Percentiles rank a stretch among this genome's conserved stretches.
These are phyloP conservation scores for Epirrhoe tristata DNA, from an alignment of 2,888 invertebrate species.

Conservation along the genomic window DNA sequence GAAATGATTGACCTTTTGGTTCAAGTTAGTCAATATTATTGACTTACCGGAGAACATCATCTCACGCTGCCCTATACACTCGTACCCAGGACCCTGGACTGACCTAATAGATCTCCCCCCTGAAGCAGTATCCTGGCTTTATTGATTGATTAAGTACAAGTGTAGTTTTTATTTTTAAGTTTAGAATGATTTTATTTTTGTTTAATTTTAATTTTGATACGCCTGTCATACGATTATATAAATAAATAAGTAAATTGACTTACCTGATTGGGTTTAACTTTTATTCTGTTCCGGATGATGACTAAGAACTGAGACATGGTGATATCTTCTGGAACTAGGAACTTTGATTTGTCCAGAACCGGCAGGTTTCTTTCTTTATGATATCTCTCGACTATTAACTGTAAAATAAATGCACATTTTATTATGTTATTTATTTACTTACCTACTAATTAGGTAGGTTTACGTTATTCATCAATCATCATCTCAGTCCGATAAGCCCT, in stretches of 20 bases:
- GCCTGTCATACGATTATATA: too few species aligned
- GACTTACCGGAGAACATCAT: slow-evolving; percentile 89
- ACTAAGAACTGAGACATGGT: slow-evolving; percentile 95
- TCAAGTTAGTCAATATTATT: background rate
- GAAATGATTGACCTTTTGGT: too few species aligned
- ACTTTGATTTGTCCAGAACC: slow-evolving; percentile 92
- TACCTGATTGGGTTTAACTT: slow-evolving; percentile 87
- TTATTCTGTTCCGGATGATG: slow-evolving; percentile 87
- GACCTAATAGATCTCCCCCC: too few species aligned
- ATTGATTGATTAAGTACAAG: too few species aligned
- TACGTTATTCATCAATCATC: background rate
- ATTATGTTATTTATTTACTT: too few species aligned
- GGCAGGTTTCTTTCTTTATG: slow-evolving; percentile 92
- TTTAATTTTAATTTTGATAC: too few species aligned
- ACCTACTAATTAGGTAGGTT: background rate
- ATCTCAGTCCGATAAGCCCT: background rate
- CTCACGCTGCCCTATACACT: too few species aligned
- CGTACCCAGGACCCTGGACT: too few species aligned
- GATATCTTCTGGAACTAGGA: slow-evolving; percentile 94
- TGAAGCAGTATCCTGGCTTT: too few species aligned
- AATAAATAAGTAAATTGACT: too few species aligned
- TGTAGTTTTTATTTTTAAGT: too few species aligned
- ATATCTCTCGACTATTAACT: slow-evolving; percentile 94
- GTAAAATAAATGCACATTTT: slow-evolving; percentile 40
- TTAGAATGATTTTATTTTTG: too few species aligned